Evolutionary conservation across 2,888 invertebrate species (phyloP), one percentile per base, ranked within the genome.

Genomic region (Polietes domitor): DNA sequence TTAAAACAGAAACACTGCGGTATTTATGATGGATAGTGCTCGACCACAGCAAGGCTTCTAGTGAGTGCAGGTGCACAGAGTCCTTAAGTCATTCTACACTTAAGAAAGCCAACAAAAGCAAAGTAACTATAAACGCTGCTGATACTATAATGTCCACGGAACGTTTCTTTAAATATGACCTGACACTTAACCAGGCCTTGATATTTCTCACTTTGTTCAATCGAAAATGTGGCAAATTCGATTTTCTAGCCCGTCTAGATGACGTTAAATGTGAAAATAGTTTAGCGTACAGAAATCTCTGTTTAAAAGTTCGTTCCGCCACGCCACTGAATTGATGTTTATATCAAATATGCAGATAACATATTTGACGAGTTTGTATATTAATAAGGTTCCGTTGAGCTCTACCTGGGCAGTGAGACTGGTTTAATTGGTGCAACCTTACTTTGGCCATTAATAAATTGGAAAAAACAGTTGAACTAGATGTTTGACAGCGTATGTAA

Each of bases 91-190:
- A 90, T 91, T 97, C 97, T 70, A 98, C 95, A 90, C 98, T 97
- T 86, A 98, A 94, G 91, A 98, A 97, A 3, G 97, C 97, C 47
- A 98, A 93, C 80, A 98, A 93, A 58, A 97, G 94, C 53, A 99
- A 93, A 0, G 97, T 97, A 71, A 98, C 94, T 89, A 98, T 95
- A 92, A 98, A 98, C 28, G 98, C 96, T 2, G 98, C 96, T 0
- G 98, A 98, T 9, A 99, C 98, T 87, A 99, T 98, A 17, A 98
- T 96, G 91, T 99, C 98, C 19, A 99, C 98, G 0, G 98, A 98
- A 77, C 98, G 94, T 92, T 98, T 98, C 94, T 98, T 97, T 79
- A 99, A 94, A 93, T 98, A 99, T 0, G 98, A 98, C 72, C 99
- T 93, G 7, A 99, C 97, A 24, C 98, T 98, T 17, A 99, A 93